Conservation (phyloP, 1,140 invertebrate species). For the Conus ventricosus region DNA sequence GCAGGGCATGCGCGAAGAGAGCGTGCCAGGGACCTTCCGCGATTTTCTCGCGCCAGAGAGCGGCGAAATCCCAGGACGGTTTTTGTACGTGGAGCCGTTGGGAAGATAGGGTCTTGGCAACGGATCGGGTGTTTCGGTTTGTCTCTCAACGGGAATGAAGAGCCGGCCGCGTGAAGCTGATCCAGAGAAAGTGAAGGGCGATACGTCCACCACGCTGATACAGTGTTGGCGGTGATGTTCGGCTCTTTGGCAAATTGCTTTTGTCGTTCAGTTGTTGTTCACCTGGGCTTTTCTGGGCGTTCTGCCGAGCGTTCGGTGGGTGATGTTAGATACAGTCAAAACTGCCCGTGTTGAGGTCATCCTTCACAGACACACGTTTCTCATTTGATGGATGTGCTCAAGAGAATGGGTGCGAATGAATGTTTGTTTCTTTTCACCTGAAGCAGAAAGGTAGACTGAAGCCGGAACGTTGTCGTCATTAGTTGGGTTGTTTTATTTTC, state of each 20-base stretch:
- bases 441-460: no score
- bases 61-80: not conserved
- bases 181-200: not conserved
- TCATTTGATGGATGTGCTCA: not conserved
- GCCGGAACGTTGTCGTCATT: no score
- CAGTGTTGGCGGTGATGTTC: not conserved
- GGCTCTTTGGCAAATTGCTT: not conserved
- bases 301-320: not conserved
- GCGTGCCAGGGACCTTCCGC: not conserved
- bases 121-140: not conserved
- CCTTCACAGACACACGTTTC: not conserved
- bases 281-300: not conserved
- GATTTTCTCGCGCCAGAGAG: not conserved
- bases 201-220: not conserved
- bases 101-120: not conserved
- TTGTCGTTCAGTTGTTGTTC: not conserved
- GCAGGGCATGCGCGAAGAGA: conserved; percentile 1
- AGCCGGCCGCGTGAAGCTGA: not conserved
- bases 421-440: no score
- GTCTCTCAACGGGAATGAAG: not conserved
- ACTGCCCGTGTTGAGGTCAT: not conserved
- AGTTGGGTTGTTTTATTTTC: no score
- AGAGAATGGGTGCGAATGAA: not conserved
- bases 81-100: not conserved
- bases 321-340: not conserved